Evolutionary conservation across 2,113 vertebrate genomes (phyloP), one percentile per base, ranked within the genome.

Genomic region (Strigops habroptila): DNA sequence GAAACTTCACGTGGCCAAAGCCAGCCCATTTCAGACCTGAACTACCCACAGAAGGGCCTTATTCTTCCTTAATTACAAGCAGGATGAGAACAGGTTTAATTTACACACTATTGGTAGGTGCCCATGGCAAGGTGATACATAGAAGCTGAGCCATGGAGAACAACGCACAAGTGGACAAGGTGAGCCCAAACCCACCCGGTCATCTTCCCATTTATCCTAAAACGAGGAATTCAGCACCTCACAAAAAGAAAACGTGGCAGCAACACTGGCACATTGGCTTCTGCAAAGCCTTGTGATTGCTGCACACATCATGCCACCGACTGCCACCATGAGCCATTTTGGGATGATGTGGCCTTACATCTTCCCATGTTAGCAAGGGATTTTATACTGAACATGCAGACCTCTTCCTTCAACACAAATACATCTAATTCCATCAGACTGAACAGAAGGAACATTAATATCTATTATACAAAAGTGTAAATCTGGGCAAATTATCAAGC

Each of bases 301-400:
- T 77, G 59, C 0, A 0, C 13, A 25, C 14, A 52, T 7, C 0
- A 0, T 1, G 1, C 18, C 31, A 48, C 52, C 0, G 2, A 52
- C 37, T 52, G 64, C 30, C 28, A 63, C 60, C 60, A 44, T 0
- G 0, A 83, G n/a, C 48, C 21, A 5, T 8, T 33, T 59, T 2
- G 6, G n/a, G 24, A 52, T 10, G 9, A 46, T 1, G 3, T 27
- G 15, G 17, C 31, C 35, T 35, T 17, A 27, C 52, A 31, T 14
- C 41, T 46, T 87, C 35, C 30, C 25, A 18, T 3, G 0, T 3
- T 22, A 6, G 30, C 23, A 67, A 64, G 24, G 14, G 64, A 82
- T 68, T 94, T 82, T 44, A 23, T 41, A 69, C 3, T 8, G 49
- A 55, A 41, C 28, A 59, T 2, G 14, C 33, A 83, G 59, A 31